Evolutionary conservation across 2,113 vertebrate species (phyloP).

Genomic region (Rhea pennata): DNA sequence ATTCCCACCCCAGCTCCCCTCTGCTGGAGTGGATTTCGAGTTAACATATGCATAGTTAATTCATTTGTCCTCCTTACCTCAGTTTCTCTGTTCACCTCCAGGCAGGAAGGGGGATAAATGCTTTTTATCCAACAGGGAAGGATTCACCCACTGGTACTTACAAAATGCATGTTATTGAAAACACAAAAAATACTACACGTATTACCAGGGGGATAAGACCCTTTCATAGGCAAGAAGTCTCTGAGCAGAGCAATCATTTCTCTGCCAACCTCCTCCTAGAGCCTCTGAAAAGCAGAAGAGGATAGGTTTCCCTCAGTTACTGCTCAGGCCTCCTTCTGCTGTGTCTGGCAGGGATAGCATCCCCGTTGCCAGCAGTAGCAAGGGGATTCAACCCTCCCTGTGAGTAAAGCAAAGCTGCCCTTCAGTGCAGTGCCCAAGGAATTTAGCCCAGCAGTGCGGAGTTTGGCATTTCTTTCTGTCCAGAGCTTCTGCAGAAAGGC

Average conservation of each 20-base stretch:
- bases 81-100: not conserved
- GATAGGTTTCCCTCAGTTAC: not conserved
- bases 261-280: not conserved
- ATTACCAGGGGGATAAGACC: not conserved
- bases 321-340: not conserved
- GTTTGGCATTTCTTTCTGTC: not conserved
- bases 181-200: not conserved
- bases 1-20: not conserved
- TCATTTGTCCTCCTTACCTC: not conserved
- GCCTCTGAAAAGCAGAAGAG: not conserved
- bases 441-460: not conserved
- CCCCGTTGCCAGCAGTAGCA: not conserved
- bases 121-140: not conserved
- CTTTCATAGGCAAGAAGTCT: not conserved
- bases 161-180: not conserved
- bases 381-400: not conserved
- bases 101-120: not conserved
- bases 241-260: not conserved
- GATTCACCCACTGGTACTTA: not conserved
- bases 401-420: not conserved
- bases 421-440: not conserved
- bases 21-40: not conserved
- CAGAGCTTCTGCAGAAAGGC: slow-evolving; percentile 9
- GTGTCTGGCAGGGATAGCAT: not conserved
- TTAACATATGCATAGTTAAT: not conserved